Conservation (phyloP, 2,113 vertebrate genomes). For the Protobothrops flavoviridis region DNA sequence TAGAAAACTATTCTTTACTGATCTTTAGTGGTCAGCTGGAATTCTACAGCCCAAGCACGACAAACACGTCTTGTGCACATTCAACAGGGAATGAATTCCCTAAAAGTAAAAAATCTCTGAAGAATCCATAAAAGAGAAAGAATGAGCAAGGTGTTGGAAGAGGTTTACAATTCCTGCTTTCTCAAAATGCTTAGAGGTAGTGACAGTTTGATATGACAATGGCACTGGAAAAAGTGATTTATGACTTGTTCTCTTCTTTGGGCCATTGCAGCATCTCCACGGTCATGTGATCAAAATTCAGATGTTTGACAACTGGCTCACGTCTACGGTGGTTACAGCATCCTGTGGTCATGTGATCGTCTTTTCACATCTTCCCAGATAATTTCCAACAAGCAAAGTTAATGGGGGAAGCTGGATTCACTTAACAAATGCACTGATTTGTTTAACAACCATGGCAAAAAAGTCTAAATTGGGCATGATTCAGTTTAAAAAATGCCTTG, state of each 20-base stretch:
- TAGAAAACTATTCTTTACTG: neutral
- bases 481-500: neutral
- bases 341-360: neutral
- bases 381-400: neutral
- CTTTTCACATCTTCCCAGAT: neutral
- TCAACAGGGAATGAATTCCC: neutral
- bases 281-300: neutral
- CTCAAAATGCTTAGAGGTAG: neutral
- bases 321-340: no score
- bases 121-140: neutral
- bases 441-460: neutral
- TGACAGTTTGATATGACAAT: no score
- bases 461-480: neutral
- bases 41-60: neutral
- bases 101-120: neutral
- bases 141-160: neutral
- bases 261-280: neutral
- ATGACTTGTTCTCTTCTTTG: no score
- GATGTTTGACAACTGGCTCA: neutral
- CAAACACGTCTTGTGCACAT: neutral
- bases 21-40: neutral
- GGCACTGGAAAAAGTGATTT: no score
- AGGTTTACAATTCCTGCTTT: neutral
- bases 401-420: neutral
- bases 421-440: neutral